Base-by-base conservation (phyloP, 1,140 invertebrate species). In the Pectinophora gossypiella region DNA sequence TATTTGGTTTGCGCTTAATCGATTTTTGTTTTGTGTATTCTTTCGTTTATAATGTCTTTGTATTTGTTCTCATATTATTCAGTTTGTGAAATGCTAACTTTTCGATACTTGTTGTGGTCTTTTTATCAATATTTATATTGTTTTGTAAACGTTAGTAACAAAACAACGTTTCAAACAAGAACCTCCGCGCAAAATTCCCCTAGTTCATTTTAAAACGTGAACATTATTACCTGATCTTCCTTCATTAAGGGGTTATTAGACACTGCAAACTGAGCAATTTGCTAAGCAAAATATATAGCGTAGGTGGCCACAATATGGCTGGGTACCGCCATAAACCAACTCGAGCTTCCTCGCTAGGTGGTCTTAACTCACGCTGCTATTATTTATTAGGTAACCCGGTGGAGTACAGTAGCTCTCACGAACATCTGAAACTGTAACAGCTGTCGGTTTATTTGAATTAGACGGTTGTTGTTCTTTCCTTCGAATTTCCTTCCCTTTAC, bases 211-310 rank as follows among this genome's bases (percentile, higher is more conserved):
- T 13, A 38, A 40, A 40, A 40, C 36, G 16, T 40, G 36, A 40
- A 40, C 36, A 40, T 40, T 40, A 40, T 40, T 16, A 40, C 13
- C 36, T 15, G 13, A 40, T 23, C 44, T 68, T 49, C 57, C 70
- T 83, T 85, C 79, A 83, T 85, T 85, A 85, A 77, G 72, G 70
- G 76, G 76, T 79, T 82, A 82, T 81, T 83, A 85, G 79, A 78
- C 71, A 70, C 72, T 49, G 68, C 69, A 67, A 72, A 70, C 72
- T 73, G 67, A 76, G 75, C 73, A 85, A 85, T 85, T 85, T 85
- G 81, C 79, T 81, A 68, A 83, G 77, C 73, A 77, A 81, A 83
- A 85, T 78, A 73, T 82, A 82, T 71, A 61, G 69, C 72, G 74
- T 79, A 80, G 76, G 72, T 81, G 76, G 67, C 68, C 71, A 72